Base-by-base conservation (phyloP, 1,140 invertebrate species). In the Theocolax elegans region DNA sequence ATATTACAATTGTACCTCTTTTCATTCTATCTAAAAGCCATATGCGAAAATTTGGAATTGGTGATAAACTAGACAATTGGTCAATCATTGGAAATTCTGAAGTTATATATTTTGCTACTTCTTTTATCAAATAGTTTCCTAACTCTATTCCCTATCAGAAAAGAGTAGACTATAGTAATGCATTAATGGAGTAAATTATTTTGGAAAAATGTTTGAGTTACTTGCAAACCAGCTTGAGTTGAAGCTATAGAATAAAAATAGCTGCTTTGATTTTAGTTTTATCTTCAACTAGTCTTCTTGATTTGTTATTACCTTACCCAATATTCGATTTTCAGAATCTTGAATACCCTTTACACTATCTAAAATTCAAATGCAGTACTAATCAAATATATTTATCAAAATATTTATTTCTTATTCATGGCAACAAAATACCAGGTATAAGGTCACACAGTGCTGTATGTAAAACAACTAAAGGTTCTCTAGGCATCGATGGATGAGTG, bases 231-330 rank as follows among this genome's bases (percentile, higher is more conserved):
- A 83, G 86, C 89, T 82, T 93, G 92, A 31, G 92, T 93, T 4
- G 92, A 92, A 44, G 90, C 88, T 63, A 94, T 93, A 1, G 92
- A 94, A 85, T 94, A 94, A 83, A 94, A 71, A 94, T 89, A 29
- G 92, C 92, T 49, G 92, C 89, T 71, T 87, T 88, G 71, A 92
- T 89, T 75, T 86, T 82, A 25, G 77, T 71, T 60, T 88, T 83
- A 77, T 92, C 87, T 82, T 92, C 90, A 64, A 79, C 77, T 3
- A 79, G 12, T 31, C n/a, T 48, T 71, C 62, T 7, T 66, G 15
- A 64, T 17, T 25, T 72, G 31, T 21, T 49, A 17, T 35, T 42
- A 46, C 29, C n/a, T 67, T 72, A 38, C 78, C 77, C 9, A 77
- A 46, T 38, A 83, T 85, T 78, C 83, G 76, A 35, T 72, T 53